A percentile compares a stretch with the other conserved stretches of the same genome.
Conservation (phyloP, 2,113 vertebrate species). For the Noctilio leporinus region DNA sequence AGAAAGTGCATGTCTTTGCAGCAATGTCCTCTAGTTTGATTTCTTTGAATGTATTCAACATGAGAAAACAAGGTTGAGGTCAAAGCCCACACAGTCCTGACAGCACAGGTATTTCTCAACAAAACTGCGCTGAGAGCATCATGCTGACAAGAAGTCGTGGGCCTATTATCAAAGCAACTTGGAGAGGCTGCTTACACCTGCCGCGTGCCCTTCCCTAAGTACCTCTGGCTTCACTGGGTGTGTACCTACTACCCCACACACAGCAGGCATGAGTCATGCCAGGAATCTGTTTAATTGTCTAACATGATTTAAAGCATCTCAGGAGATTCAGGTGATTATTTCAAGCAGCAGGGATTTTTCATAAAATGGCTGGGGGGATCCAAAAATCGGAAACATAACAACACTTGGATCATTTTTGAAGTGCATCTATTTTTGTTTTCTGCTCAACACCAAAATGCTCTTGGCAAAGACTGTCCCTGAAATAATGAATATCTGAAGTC, state of each 20-base stretch:
- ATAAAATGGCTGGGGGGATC: not conserved
- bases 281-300: conserved; percentile 4
- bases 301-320: not conserved
- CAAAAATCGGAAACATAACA: not conserved
- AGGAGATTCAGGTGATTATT: conserved; percentile 20
- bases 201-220: rapidly evolving
- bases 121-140: not conserved
- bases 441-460: not conserved
- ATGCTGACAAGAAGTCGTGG: not conserved
- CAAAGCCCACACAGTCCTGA: not conserved
- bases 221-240: not conserved
- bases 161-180: not conserved
- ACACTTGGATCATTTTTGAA: conserved; percentile 17
- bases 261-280: not conserved
- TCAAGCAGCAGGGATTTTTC: conserved; percentile 11
- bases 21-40: not conserved
- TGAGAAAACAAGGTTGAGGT: not conserved
- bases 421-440: conserved; percentile 54
- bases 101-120: not conserved
- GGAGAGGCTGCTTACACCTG: not conserved
- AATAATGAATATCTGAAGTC: not conserved
- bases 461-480: conserved; percentile 32
- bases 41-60: not conserved
- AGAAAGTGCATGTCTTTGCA: not conserved
- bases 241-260: not conserved